phyloP scores from a whole-genome alignment of 2,888 invertebrate genomes.

The Archips crataeganus region DNA sequence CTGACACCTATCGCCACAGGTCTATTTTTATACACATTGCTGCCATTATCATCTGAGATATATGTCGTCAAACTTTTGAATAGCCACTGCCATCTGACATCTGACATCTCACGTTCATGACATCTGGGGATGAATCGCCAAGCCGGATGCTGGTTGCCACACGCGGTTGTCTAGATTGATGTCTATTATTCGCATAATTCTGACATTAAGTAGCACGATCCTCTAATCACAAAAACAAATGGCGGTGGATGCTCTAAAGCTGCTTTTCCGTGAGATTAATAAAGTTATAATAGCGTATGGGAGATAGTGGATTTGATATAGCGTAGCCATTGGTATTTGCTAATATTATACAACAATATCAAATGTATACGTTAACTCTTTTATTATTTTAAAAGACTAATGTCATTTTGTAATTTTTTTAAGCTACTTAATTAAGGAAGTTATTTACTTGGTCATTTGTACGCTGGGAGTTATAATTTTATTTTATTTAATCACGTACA shows the following conservation, averaged over 20 bases:
- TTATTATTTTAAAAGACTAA: too few species aligned
- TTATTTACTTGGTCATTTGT: too few species aligned
- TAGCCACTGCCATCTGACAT: not conserved
- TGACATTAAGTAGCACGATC: not conserved
- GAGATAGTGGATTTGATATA: not conserved
- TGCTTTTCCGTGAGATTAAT: conserved; percentile 4
- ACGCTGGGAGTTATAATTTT: too few species aligned
- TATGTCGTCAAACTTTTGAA: not conserved
- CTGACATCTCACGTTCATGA: conserved; percentile 1
- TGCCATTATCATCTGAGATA: not conserved
- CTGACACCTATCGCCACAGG: conserved; percentile 4
- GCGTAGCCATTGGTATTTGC: not conserved
- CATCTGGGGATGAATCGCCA: not conserved
- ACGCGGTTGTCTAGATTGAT: not conserved
- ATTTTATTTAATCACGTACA: too few species aligned
- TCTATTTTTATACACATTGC: too few species aligned
- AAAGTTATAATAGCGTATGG: not conserved
- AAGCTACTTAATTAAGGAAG: too few species aligned
- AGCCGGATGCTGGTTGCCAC: not conserved
- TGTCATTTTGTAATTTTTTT: too few species aligned
- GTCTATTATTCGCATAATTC: not conserved
- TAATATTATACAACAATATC: too few species aligned
- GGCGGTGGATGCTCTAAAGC: conserved; percentile 13
- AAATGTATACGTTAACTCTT: too few species aligned
- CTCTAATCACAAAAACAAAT: conserved; percentile 7